Conservation (phyloP, 2,888 invertebrate species). For the Torymus tubicola region DNA sequence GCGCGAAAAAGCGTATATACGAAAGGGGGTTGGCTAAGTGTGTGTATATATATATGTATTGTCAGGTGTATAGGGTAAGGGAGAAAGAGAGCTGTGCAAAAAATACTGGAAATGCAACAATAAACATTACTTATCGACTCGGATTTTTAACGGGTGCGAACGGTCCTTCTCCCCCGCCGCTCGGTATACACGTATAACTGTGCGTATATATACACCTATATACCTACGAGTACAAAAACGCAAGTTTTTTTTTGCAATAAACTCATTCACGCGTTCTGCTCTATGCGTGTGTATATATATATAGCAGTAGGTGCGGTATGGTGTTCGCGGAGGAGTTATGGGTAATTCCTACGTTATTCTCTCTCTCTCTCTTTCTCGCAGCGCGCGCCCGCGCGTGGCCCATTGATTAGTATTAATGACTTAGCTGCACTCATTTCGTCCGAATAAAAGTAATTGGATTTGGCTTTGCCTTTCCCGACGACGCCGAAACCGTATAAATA, state of each 20-base stretch:
- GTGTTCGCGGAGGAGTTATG: constrained; percentile 72
- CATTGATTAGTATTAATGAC: constrained; percentile 77
- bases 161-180: constrained; percentile 44
- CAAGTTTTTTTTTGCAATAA: constrained; percentile 75
- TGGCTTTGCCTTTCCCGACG: constrained; percentile 71
- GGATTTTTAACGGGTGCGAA: constrained; percentile 71
- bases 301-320: constrained; percentile 50
- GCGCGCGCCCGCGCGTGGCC: constrained; percentile 61
- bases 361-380: constrained; percentile 12
- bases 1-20: constrained; percentile 27
- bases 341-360: constrained; percentile 72
- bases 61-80: constrained; percentile 30
- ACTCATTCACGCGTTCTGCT: constrained; percentile 73
- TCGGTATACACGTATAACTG: background rate
- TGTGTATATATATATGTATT: constrained; percentile 20
- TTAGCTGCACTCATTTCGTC: constrained; percentile 77
- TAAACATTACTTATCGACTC: constrained; percentile 76
- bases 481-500: constrained; percentile 47
- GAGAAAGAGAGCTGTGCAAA: constrained; percentile 31
- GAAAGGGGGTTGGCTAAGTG: background rate
- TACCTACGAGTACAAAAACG: constrained; percentile 65
- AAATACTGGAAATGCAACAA: constrained; percentile 72
- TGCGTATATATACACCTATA: too few relatives aligned
- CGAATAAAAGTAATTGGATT: constrained; percentile 77
- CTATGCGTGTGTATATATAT: too few relatives aligned